These are phyloP conservation scores for Chironomus tepperi DNA, from an alignment of 1,140 invertebrate species.

Conservation along the genomic window DNA sequence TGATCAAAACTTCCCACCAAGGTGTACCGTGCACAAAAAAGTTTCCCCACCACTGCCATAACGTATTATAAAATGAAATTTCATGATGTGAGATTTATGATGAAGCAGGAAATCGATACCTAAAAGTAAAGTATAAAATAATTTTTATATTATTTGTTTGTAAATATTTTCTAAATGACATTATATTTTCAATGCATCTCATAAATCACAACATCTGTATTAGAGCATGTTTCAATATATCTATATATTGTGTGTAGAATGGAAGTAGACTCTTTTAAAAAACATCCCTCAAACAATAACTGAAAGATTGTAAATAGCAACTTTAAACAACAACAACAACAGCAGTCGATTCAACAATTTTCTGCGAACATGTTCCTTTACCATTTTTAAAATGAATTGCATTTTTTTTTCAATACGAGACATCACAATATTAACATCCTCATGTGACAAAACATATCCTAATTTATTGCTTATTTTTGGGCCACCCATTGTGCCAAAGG, in stretches of 20 bases:
- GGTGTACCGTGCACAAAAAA: no score
- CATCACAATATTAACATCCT: slow-evolving; percentile 3
- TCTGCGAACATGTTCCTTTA: slow-evolving; percentile 12
- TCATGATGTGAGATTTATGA: slow-evolving; percentile 6
- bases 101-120: not conserved
- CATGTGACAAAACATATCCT: slow-evolving; percentile 12
- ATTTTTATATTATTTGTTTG: slow-evolving; percentile 15
- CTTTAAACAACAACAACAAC: not conserved
- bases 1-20: no score
- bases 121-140: not conserved
- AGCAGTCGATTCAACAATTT: not conserved
- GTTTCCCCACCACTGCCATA: not conserved
- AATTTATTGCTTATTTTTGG: not conserved
- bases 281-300: slow-evolving; percentile 2
- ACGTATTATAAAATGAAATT: not conserved
- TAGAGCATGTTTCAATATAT: not conserved
- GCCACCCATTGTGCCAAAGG: not conserved
- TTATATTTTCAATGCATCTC: not conserved
- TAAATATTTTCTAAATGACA: not conserved
- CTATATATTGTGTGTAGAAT: no score
- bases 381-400: not conserved
- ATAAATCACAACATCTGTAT: slow-evolving; percentile 3
- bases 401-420: not conserved
- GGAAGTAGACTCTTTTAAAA: not conserved
- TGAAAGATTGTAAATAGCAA: not conserved